These are phyloP conservation scores for Holcopasites calliopsidis DNA, from an alignment of 1,140 invertebrate species.

Conservation along the genomic window DNA sequence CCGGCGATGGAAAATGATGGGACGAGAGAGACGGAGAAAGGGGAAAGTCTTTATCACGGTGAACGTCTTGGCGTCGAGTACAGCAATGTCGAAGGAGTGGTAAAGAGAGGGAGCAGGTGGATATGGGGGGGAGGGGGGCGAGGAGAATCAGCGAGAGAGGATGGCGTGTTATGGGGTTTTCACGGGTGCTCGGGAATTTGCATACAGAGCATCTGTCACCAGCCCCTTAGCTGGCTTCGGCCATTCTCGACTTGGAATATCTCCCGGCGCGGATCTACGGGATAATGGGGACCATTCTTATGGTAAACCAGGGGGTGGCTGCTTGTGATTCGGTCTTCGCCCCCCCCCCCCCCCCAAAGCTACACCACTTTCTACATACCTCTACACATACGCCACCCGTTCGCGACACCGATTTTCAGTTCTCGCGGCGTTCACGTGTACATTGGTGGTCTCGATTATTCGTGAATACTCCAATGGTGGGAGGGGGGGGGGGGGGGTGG, in stretches of 20 bases:
- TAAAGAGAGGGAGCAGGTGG: slow-evolving; percentile 56
- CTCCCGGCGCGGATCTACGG: slow-evolving; percentile 74
- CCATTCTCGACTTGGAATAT: slow-evolving; percentile 77
- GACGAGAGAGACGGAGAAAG: slow-evolving; percentile 12
- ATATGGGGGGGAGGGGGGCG: slow-evolving; percentile 31
- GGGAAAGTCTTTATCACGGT: slow-evolving; percentile 69
- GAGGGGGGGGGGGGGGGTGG: too few relatives aligned
- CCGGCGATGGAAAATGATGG: neutral
- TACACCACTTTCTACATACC: slow-evolving; percentile 17
- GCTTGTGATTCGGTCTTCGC: slow-evolving; percentile 60
- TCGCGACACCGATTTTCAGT: neutral
- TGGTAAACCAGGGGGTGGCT: slow-evolving; percentile 70
- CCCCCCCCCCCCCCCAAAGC: slow-evolving; percentile 20
- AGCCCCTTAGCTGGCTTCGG: slow-evolving; percentile 75
- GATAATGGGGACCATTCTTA: slow-evolving; percentile 78
- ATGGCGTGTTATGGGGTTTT: slow-evolving; percentile 69
- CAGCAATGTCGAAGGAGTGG: slow-evolving; percentile 50
- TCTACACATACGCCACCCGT: neutral
- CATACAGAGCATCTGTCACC: slow-evolving; percentile 80
- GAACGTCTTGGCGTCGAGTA: slow-evolving; percentile 56
- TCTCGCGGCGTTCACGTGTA: neutral
- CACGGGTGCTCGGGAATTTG: slow-evolving; percentile 75
- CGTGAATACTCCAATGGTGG: too few relatives aligned
- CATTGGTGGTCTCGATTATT: slow-evolving; percentile 6
- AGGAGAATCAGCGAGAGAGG: slow-evolving; percentile 50